phyloP scores from a whole-genome alignment of 2,888 invertebrate species.

The Lithophane leautieri region DNA sequence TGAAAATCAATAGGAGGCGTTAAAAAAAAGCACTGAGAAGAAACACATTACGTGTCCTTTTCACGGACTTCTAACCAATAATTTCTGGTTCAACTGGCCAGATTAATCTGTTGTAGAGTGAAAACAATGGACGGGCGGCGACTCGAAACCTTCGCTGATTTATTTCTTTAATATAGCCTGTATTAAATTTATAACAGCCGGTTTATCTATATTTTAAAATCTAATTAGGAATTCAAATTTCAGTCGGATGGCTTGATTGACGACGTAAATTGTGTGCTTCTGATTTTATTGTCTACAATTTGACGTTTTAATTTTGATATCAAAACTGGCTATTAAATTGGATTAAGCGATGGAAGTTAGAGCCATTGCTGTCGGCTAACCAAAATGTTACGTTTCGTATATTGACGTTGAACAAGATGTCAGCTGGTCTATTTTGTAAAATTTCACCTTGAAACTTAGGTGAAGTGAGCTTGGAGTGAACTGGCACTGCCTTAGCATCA shows the following conservation, averaged over 20 bases:
- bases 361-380: background rate
- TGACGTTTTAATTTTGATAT: conserved; percentile 47
- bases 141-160: conserved; percentile 57
- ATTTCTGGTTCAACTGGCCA: conserved; percentile 78
- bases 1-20: conserved; percentile 43
- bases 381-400: background rate
- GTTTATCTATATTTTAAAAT: conserved; percentile 60
- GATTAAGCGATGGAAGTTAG: conserved; percentile 29
- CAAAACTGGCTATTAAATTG: conserved; percentile 32
- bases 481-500: too few relatives aligned
- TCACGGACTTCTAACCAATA: conserved; percentile 77
- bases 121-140: conserved; percentile 65
- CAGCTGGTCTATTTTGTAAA: background rate
- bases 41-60: conserved; percentile 71
- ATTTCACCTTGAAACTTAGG: background rate
- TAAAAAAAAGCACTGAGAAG: conserved; percentile 59
- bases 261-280: conserved; percentile 42
- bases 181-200: conserved; percentile 54
- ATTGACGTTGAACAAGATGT: background rate
- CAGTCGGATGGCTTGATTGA: conserved; percentile 35
- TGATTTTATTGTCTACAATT: conserved; percentile 48
- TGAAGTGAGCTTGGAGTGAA: too few relatives aligned
- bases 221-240: conserved; percentile 59
- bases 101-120: conserved; percentile 74
- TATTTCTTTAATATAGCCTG: conserved; percentile 62